Evolutionary conservation across 2,113 vertebrate species (phyloP).

Genomic region (Tauraco erythrolophus): DNA sequence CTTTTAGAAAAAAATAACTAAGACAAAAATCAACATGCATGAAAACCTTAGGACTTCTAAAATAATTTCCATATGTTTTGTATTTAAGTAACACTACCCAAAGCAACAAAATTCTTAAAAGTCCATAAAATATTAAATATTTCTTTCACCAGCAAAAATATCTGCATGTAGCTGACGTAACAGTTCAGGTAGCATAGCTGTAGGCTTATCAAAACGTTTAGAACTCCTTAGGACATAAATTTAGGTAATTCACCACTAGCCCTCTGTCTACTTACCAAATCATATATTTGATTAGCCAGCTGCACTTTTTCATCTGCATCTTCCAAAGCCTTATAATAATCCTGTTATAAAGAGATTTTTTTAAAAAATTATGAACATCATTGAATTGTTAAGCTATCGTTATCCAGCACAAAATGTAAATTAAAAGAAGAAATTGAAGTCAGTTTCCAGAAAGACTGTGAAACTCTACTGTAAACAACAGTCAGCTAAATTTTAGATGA

Average conservation of each 20-base stretch:
- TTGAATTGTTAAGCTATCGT: background rate
- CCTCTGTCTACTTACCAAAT: constrained; percentile 88
- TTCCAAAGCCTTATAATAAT: constrained; percentile 98
- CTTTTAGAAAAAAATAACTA: background rate
- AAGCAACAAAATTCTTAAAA: background rate
- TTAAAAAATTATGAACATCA: background rate
- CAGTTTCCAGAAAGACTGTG: background rate
- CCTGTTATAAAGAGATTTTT: constrained; percentile 76
- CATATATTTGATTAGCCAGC: constrained; percentile 99
- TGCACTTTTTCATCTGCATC: constrained; percentile 99
- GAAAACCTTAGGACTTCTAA: background rate
- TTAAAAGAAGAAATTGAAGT: background rate
- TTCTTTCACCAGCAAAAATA: background rate
- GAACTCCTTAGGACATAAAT: background rate
- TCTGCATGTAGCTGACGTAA: background rate
- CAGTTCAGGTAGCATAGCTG: background rate
- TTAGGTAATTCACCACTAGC: background rate
- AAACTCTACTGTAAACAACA: background rate
- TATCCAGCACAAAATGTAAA: background rate
- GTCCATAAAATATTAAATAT: background rate
- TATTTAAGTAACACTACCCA: background rate
- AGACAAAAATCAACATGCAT: background rate
- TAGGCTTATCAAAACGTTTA: background rate
- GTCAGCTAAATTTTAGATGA: background rate
- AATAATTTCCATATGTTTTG: background rate